phyloP scores from a whole-genome alignment of 2,888 invertebrate species.

The Napeogenes inachia region DNA sequence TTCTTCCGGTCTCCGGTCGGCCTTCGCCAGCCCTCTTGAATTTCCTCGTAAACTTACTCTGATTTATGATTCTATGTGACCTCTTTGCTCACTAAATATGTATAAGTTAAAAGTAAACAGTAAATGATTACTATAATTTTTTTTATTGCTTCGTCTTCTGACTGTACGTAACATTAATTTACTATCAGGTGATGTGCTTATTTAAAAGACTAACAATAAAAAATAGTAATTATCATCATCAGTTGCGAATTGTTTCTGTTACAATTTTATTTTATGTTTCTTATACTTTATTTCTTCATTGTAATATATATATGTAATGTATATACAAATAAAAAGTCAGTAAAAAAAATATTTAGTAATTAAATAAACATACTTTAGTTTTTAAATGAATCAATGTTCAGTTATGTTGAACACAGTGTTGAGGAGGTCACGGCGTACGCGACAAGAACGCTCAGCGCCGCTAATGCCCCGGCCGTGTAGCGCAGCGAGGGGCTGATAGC shows the following conservation, averaged over 20 bases:
- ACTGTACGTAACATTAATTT: too few relatives aligned
- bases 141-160: too few relatives aligned
- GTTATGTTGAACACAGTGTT: background rate
- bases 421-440: background rate
- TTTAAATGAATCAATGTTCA: background rate
- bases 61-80: slow-evolving; percentile 27
- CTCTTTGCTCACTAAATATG: too few relatives aligned
- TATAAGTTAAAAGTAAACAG: too few relatives aligned
- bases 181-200: too few relatives aligned
- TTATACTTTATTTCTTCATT: background rate
- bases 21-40: slow-evolving; percentile 23
- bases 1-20: slow-evolving; percentile 9
- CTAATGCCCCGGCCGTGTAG: slow-evolving; percentile 45
- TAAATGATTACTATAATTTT: too few relatives aligned
- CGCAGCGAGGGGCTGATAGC: slow-evolving; percentile 58
- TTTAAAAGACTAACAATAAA: too few relatives aligned
- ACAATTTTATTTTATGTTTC: too few relatives aligned
- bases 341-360: too few relatives aligned
- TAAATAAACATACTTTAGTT: too few relatives aligned
- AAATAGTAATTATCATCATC: too few relatives aligned
- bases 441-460: slow-evolving; percentile 16
- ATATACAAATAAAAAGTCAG: background rate
- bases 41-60: slow-evolving; percentile 30
- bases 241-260: too few relatives aligned
- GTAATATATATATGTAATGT: background rate